Base-by-base conservation (phyloP, 2,797 vertebrate genomes). In the Myotis planiceps region DNA sequence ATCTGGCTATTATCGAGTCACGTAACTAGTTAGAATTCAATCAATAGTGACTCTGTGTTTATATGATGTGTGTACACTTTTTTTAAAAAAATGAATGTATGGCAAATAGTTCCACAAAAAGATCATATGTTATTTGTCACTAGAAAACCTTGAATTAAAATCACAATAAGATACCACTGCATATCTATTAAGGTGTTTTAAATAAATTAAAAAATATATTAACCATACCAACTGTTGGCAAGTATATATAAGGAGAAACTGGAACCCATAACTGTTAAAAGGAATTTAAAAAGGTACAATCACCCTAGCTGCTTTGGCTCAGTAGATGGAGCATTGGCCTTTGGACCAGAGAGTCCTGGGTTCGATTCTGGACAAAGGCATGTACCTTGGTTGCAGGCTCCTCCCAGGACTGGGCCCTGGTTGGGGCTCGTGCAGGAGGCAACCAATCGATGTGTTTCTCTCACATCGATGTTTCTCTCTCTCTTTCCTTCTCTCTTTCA, bases 71-170 rank as follows among this genome's bases (percentile, higher is more conserved):
- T 51, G 9, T 29, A 34, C 3, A 74, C 23, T 55, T 65, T 71
- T 0, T 60, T 85, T 8, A n/a, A n/a, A 34, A 83, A 96, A 80
- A 75, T 63, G 15, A 92, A 19, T 76, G 45, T 4, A 16, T 47
- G n/a, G 19, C n/a, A 90, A 82, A 90, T 71, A 88, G 49, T 49
- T 21, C 18, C 29, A 71, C 25, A 25, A 45, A 74, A 75, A 94
- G 55, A 58, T 7, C 51, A 2, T 55, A n/a, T 76, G 27, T 32
- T 12, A 53, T 75, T 81, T 82, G 18, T 79, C 60, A 76, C 23
- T 79, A 79, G 42, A 19, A 39, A 95, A 85, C 79, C 15, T 81
- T 15, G 71, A 79, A 66, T 69, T 55, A 72, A 79, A 88, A 91
- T 1, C 25, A 75, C 9, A 88, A 2, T 79, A 55, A 92, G 18